These are phyloP conservation scores for Arrhopalites spinosus DNA, from an alignment of 2,888 invertebrate species.

Conservation along the genomic window DNA sequence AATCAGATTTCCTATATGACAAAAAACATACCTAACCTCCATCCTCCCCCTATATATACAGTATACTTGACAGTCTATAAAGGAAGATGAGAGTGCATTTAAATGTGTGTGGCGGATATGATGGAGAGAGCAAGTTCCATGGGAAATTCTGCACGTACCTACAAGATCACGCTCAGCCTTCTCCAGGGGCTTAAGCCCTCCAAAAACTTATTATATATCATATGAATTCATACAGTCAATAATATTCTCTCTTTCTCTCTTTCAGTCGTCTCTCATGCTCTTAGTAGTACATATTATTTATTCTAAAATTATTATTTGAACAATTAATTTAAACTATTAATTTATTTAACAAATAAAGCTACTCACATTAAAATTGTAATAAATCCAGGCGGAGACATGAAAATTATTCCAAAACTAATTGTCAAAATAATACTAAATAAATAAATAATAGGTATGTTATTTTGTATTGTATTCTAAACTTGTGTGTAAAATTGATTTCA, in stretches of 20 bases:
- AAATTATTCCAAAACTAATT: slow-evolving; percentile 2
- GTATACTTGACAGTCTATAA: not conserved
- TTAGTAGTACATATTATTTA: not conserved
- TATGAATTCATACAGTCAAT: slow-evolving; percentile 9
- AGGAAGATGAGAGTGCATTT: slow-evolving; percentile 9
- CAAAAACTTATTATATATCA: not conserved
- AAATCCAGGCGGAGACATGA: not conserved
- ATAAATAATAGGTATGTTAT: too few species aligned
- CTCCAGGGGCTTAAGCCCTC: not conserved
- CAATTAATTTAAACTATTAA: too few species aligned
- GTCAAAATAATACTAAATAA: too few species aligned
- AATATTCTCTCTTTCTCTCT: not conserved
- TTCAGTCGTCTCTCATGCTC: not conserved
- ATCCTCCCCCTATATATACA: too few species aligned
- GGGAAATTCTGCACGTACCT: slow-evolving; percentile 23
- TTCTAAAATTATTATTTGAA: not conserved
- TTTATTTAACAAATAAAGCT: not conserved
- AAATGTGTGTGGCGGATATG: slow-evolving; percentile 21
- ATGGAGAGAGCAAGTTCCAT: not conserved
- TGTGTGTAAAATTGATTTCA: too few species aligned
- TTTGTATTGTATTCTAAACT: too few species aligned
- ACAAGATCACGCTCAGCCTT: not conserved
- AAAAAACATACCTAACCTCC: too few species aligned
- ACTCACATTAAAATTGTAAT: not conserved
- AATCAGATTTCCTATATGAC: too few species aligned